Base-by-base conservation (phyloP, 64 coral and sea anemone species). In the Trachythela sp. region DNA sequence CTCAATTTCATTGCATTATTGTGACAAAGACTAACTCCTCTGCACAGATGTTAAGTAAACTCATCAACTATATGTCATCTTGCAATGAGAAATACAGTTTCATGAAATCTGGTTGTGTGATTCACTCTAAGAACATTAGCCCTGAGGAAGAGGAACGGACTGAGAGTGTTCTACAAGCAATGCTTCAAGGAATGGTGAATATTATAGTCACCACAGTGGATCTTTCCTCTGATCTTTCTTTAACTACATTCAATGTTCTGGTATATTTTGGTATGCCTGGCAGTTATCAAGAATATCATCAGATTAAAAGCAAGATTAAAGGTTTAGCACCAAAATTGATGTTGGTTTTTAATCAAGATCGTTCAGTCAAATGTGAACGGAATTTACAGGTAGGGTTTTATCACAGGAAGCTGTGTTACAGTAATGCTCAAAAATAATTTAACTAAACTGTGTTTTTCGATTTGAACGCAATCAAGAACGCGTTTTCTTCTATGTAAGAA, bases 1-100 rank as follows among this genome's bases (percentile, higher is more conserved):
- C 75, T 80, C 75, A 39, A 80, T 80, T 80, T 30, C 37, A 13
- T 9, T 80, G 75, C 75, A 80, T 80, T 10, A 80, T 80, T 15
- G 75, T 2, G 33, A 80, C 75, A 6, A 30, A 36, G 37, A 37
- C 13, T 36, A 80, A 80, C 34, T 80, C 37, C 13, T 37, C 3
- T 18, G 75, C 75, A 1, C 31, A 18, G 0, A 0, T 80, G 37
- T 80, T 80, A 17, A 80, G 75, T 30, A 80, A 80, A 80, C 30
- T 39, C 13, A 37, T 80, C 31, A 80, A 80, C 30, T 80, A 80
- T 80, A 37, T 80, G 37, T 80, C 75, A 14, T 35, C 31, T 37
- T 80, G 9, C 2, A 20, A 80, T 80, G 15, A 35, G 0, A 80
- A 80, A 29, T 80, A 80, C 37, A 38, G 75, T 37, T 80, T 80